Percentiles rank a stretch among this genome's conserved stretches.
These are phyloP conservation scores for Indri indri DNA, from an alignment of 2,113 vertebrate species.

Conservation along the genomic window DNA sequence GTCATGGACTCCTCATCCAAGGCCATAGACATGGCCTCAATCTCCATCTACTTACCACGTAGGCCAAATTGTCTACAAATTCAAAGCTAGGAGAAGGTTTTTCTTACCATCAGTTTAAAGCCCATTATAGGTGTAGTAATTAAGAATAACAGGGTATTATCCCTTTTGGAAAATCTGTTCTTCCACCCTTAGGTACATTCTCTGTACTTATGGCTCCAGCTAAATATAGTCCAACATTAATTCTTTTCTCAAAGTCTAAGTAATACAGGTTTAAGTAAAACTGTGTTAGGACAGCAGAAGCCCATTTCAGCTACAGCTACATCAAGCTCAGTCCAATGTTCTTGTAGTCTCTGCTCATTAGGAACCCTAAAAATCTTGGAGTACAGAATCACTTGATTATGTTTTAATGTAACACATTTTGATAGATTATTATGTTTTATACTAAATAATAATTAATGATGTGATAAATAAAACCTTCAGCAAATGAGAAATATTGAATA, in stretches of 20 bases:
- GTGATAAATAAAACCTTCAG: background rate
- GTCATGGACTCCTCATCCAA: background rate
- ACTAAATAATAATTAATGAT: background rate
- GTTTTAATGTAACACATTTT: background rate
- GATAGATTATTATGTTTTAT: background rate
- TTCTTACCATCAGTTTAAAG: background rate
- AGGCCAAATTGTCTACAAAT: background rate
- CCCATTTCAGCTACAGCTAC: background rate
- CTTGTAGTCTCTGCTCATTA: background rate
- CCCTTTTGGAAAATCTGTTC: background rate
- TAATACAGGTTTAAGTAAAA: background rate
- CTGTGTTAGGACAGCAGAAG: background rate
- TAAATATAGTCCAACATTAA: background rate
- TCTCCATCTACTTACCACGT: background rate
- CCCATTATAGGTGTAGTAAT: background rate
- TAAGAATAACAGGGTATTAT: background rate
- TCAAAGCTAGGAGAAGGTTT: background rate
- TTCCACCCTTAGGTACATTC: background rate
- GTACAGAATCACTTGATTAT: background rate
- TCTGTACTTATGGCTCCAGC: background rate
- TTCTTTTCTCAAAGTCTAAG: background rate
- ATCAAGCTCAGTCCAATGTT: background rate
- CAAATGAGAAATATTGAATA: background rate
- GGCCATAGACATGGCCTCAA: background rate
- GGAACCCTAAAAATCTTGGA: background rate